phyloP scores from a whole-genome alignment of 2,888 invertebrate genomes.

The Carterocephalus palaemon region DNA sequence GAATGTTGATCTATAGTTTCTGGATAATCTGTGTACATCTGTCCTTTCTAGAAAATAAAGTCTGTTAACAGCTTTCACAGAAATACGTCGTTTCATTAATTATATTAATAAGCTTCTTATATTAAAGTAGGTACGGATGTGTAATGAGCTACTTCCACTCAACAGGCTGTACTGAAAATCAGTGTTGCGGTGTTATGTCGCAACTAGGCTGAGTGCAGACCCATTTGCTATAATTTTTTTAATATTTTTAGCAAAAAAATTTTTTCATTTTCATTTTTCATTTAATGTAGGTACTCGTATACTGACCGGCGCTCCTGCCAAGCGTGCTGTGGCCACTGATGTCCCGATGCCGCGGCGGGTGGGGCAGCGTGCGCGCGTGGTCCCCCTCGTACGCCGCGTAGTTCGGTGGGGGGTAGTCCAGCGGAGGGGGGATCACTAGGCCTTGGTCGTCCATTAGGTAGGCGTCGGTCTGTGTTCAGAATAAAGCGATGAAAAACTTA shows the following conservation, averaged over 20 bases:
- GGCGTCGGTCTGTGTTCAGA: slow-evolving; percentile 70
- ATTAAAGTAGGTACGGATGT: not conserved
- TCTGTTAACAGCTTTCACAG: too few species aligned
- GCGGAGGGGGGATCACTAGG: slow-evolving; percentile 79
- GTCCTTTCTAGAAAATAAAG: too few species aligned
- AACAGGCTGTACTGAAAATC: too few species aligned
- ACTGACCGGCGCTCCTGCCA: slow-evolving; percentile 74
- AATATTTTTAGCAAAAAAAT: too few species aligned
- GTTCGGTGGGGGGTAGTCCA: slow-evolving; percentile 82
- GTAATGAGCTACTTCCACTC: not conserved
- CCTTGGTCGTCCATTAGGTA: slow-evolving; percentile 78
- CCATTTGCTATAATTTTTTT: too few species aligned
- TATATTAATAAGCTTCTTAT: not conserved
- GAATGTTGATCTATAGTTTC: too few species aligned
- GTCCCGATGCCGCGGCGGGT: slow-evolving; percentile 79
- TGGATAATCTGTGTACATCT: too few species aligned
- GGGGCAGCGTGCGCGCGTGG: slow-evolving; percentile 73
- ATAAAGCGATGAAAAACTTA: not conserved
- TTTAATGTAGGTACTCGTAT: too few species aligned
- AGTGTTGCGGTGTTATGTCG: too few species aligned
- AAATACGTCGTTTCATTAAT: too few species aligned
- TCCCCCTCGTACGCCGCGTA: slow-evolving; percentile 73
- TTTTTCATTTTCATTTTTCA: not conserved
- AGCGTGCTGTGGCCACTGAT: slow-evolving; percentile 72
- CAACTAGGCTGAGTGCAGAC: too few species aligned